These are phyloP conservation scores for Drosophila aldrichi DNA, from an alignment of 2,888 invertebrate species.

Conservation along the genomic window DNA sequence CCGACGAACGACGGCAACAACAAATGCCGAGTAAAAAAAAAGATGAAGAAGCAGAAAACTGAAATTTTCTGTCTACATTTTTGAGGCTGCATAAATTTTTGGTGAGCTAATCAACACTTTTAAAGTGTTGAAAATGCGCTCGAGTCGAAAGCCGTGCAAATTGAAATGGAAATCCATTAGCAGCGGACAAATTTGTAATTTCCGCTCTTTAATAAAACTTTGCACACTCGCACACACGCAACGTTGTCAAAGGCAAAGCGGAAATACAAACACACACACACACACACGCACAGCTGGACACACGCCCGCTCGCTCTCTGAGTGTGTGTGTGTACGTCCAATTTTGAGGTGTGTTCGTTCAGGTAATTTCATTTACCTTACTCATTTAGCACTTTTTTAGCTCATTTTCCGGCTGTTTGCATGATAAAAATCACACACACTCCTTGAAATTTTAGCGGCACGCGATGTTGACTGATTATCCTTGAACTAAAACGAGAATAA, in stretches of 20 bases:
- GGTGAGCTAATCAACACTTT: conserved; percentile 60
- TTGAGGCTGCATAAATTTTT: conserved; percentile 66
- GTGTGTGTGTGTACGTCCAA: conserved; percentile 43
- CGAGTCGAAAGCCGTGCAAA: conserved; percentile 50
- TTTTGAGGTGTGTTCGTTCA: conserved; percentile 80
- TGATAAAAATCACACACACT: conserved; percentile 86
- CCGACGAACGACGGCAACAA: conserved; percentile 31
- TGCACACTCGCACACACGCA: conserved; percentile 49
- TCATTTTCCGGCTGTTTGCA: conserved; percentile 79
- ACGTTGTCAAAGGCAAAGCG: conserved; percentile 37
- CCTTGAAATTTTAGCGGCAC: conserved; percentile 84
- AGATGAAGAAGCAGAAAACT: conserved; percentile 34
- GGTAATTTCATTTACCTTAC: conserved; percentile 81
- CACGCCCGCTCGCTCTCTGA: conserved; percentile 6
- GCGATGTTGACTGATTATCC: conserved; percentile 84
- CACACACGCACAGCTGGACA: conserved; percentile 59
- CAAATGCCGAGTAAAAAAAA: conserved; percentile 21
- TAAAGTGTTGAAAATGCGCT: conserved; percentile 28
- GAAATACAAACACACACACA: conserved; percentile 46
- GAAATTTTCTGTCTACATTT: conserved; percentile 58
- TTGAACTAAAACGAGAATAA: conserved; percentile 59
- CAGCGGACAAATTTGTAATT: conserved; percentile 84
- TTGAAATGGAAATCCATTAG: conserved; percentile 80
- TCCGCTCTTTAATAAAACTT: conserved; percentile 81
- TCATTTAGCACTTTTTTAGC: conserved; percentile 76